phyloP scores from a whole-genome alignment of 2,113 vertebrate species.

The Pica pica region DNA sequence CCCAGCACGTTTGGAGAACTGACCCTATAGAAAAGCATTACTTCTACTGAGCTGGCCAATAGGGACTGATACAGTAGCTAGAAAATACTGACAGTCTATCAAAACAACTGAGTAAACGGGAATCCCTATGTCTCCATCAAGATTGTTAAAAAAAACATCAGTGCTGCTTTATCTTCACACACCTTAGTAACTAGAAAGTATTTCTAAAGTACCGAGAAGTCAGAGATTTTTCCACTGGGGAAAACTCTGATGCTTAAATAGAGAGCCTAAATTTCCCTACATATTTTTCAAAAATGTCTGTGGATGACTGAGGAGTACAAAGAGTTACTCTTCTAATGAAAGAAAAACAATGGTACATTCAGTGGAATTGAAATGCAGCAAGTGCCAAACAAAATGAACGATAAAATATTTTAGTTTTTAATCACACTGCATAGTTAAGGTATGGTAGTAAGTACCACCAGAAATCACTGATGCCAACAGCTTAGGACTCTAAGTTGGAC shows the following conservation, averaged over 20 bases:
- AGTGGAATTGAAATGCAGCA: not conserved
- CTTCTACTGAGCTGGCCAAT: not conserved
- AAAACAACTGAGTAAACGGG: not conserved
- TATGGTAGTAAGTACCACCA: not conserved
- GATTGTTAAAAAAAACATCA: not conserved
- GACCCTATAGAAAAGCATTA: not conserved
- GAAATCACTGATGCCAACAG: not conserved
- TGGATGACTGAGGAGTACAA: not conserved
- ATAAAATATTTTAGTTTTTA: not conserved
- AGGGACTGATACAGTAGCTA: not conserved
- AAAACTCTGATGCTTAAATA: not conserved
- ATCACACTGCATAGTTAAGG: not conserved
- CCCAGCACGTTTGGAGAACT: not conserved
- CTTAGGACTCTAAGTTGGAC: not conserved
- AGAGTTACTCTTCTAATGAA: not conserved
- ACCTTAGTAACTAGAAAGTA: not conserved
- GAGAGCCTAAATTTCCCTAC: not conserved
- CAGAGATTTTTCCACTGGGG: not conserved
- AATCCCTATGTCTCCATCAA: accelerated
- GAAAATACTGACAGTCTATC: not conserved
- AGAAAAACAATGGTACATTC: not conserved
- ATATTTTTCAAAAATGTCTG: not conserved
- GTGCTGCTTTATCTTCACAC: not conserved
- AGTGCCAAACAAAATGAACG: not conserved
- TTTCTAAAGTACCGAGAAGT: not conserved